Evolutionary conservation across 2,888 invertebrate species (phyloP), one percentile per base, ranked within the genome.

Genomic region (Agonopterix alstromeriana): DNA sequence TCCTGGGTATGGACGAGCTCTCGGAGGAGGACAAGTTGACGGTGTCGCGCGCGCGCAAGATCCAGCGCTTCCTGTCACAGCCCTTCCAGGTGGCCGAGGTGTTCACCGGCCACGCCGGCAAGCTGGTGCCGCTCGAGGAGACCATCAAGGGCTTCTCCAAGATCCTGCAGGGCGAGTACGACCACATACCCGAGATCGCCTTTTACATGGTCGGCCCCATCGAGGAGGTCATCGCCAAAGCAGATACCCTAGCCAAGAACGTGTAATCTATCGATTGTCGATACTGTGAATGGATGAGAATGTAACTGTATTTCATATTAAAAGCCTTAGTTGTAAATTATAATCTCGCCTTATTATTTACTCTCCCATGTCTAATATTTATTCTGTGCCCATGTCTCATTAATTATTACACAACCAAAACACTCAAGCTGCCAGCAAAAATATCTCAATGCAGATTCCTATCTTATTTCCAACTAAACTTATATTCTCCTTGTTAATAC

Each of bases 21-120:
- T 97, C 97, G 66, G 97, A 98, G 82, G 97, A 98, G 81, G 97
- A 98, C 84, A 97, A 97, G 82, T 86, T 97, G 73, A 97, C 96
- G 36, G 97, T 98, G 35, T 92, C 97, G n/a, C 93, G 97, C 68
- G 97, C 97, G 47, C 93, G 97, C 70, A 98, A 97, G 90, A 97
- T 98, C 83, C 97, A 98, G 87, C 93, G 94, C 76, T 98, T 97
- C 93, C 90, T 97, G 68, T 97, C 97, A 35, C 97, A 98, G 85
- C 97, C 97, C 77, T 98, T 98, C 95, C 86, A 87, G 82, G 96
- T 97, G 54, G 97, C 97, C 72, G 97, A 97, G 83, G 97, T 97
- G 46, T 98, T 98, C 90, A 97, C 97, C 58, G 97, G 97, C 56
- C 95, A 95, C 67, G 91, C 94, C 55, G 97, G 97, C 64, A 97